Evolutionary conservation across 2,113 vertebrate genomes (phyloP).

Genomic region (Gymnobelideus leadbeateri): DNA sequence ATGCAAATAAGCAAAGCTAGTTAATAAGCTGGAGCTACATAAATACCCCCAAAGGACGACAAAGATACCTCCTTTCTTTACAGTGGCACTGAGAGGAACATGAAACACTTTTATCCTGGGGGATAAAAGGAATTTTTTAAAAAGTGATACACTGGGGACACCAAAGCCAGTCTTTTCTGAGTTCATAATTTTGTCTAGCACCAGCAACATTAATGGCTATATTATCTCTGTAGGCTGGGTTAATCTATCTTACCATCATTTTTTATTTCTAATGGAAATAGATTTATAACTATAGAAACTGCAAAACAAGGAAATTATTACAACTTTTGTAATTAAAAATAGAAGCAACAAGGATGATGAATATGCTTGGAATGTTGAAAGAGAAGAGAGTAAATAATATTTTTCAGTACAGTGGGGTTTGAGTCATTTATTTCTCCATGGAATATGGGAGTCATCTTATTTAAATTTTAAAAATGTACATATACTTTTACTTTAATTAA

Average conservation of each 20-base stretch:
- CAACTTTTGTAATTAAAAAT: neutral
- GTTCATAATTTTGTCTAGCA: neutral
- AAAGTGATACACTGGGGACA: neutral
- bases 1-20: neutral
- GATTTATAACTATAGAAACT: neutral
- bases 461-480: neutral
- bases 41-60: neutral
- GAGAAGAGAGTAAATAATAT: neutral
- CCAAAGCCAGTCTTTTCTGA: neutral
- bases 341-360: neutral
- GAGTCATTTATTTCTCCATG: neutral
- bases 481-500: neutral
- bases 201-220: neutral
- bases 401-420: neutral
- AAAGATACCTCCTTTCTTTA: neutral
- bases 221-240: neutral
- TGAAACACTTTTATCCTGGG: neutral
- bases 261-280: neutral
- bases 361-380: neutral
- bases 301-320: neutral
- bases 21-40: neutral
- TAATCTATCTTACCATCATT: neutral
- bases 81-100: neutral
- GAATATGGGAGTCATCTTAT: neutral
- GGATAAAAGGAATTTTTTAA: neutral